Evolutionary conservation across 2,888 invertebrate species (phyloP).

Genomic region (Stenoptilia bipunctidactyla): DNA sequence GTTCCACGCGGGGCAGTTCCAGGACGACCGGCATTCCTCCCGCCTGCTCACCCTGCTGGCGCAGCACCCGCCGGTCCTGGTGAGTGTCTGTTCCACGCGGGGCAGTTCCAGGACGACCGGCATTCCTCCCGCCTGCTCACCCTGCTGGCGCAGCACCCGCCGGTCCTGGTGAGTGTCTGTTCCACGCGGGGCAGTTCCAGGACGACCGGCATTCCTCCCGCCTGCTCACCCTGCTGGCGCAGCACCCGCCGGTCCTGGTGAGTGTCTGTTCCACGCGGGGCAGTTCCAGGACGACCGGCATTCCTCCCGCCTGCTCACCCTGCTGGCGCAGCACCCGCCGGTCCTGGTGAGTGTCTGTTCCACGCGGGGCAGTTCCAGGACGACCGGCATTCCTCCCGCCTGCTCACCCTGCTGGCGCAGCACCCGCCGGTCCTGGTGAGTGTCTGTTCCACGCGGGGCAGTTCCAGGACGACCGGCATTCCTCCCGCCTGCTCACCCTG

Average conservation of each 20-base stretch:
- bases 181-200: not conserved
- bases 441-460: not conserved
- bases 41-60: not conserved
- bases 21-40: not conserved
- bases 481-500: not conserved
- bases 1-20: not conserved
- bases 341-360: not conserved
- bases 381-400: not conserved
- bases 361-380: not conserved
- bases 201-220: not conserved
- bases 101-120: not conserved
- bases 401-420: not conserved
- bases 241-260: not conserved
- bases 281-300: not conserved
- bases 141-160: not conserved
- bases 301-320: not conserved
- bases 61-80: not conserved
- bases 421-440: not conserved
- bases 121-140: not conserved
- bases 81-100: not conserved
- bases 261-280: not conserved
- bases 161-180: not conserved
- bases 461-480: not conserved
- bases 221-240: not conserved
- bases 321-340: not conserved